Conservation (phyloP, 92 coral and sea anemone genomes). For the Epizoanthus illoricatus region DNA sequence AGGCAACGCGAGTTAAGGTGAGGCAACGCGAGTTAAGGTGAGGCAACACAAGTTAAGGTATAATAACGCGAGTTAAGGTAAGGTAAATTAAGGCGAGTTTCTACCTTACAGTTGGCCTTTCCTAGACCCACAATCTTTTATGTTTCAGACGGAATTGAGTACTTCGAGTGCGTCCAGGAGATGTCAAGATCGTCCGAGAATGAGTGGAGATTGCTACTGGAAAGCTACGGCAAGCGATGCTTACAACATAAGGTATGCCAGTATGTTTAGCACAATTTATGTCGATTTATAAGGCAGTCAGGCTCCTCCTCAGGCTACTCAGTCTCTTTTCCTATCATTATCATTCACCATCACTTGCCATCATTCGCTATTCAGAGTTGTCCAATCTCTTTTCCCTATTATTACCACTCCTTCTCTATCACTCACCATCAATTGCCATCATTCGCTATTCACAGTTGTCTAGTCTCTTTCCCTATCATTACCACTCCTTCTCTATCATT, state of each 20-base stretch:
- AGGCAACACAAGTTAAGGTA: too few relatives aligned
- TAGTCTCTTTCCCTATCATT: not conserved
- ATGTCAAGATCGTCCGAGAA: not conserved
- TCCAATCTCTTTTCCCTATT: not conserved
- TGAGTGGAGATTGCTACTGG: conserved; percentile 5
- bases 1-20: too few relatives aligned
- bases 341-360: not conserved
- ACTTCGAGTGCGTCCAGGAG: not conserved
- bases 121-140: too few relatives aligned
- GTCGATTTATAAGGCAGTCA: not conserved
- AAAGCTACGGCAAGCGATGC: conserved; percentile 10
- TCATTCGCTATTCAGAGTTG: not conserved
- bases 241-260: not conserved
- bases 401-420: too few relatives aligned
- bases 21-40: too few relatives aligned
- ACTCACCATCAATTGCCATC: not conserved
- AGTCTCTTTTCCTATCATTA: not conserved
- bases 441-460: not conserved
- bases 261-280: not conserved
- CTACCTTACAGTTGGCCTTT: too few relatives aligned
- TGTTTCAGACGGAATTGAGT: not conserved
- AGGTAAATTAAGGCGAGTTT: too few relatives aligned
- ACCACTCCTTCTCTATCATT: not conserved
- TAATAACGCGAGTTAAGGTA: too few relatives aligned
- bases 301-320: not conserved